Conservation (phyloP, 2,888 invertebrate genomes). For the Lasioglossum oenotherae region DNA sequence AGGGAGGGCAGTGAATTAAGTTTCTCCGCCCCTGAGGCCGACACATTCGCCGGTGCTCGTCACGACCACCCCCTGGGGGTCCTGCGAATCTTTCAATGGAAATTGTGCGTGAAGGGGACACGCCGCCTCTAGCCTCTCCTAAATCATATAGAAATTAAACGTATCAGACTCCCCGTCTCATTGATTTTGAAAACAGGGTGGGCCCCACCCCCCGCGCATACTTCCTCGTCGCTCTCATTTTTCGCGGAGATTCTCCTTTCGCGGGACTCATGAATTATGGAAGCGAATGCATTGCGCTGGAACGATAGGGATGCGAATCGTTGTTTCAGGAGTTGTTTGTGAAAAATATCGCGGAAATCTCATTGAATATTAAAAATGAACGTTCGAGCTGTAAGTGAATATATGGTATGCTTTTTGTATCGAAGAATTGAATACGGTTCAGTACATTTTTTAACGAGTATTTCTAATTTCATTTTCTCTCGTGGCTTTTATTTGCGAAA, state of each 20-base stretch:
- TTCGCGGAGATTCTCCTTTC: neutral
- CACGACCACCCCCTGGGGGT: conserved; percentile 72
- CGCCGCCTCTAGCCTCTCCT: conserved; percentile 52
- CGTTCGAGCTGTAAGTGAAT: too few species aligned
- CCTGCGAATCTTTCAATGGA: conserved; percentile 71
- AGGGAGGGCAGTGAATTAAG: conserved; percentile 73
- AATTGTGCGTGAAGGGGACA: conserved; percentile 65
- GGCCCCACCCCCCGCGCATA: neutral
- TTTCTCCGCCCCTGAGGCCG: conserved; percentile 75
- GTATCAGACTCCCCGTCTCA: neutral
- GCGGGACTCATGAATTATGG: neutral
- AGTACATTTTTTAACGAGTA: neutral
- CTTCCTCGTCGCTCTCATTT: neutral
- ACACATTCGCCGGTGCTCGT: conserved; percentile 72
- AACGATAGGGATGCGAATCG: neutral
- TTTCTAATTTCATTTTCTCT: neutral
- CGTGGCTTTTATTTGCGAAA: neutral
- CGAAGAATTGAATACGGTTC: neutral
- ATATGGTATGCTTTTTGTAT: neutral
- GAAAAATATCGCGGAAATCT: neutral
- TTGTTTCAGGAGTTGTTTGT: neutral
- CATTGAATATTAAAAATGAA: neutral
- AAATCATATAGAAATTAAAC: conserved; percentile 28
- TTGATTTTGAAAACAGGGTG: neutral
- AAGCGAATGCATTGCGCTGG: neutral